Conservation (phyloP, 2,797 vertebrate genomes). For the Novumbra hubbsi region DNA sequence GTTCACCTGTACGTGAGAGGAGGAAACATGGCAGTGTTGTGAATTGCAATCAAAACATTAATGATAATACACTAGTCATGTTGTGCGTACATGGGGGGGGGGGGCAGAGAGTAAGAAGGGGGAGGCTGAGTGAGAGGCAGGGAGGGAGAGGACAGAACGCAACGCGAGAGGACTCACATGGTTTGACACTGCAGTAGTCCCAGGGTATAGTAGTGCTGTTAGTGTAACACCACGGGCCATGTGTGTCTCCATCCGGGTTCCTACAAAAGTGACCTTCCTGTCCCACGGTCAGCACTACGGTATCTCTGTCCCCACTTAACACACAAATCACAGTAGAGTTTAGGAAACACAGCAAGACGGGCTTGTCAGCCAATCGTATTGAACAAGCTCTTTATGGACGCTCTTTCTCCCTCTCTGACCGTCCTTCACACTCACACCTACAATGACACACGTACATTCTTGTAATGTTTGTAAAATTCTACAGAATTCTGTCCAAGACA, state of each 20-base stretch:
- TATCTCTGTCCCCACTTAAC: constrained; percentile 63
- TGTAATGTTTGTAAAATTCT: constrained; percentile 21
- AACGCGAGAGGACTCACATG: constrained; percentile 80
- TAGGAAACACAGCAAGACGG: not conserved
- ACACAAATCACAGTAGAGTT: constrained; percentile 24
- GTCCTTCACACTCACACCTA: constrained; percentile 43
- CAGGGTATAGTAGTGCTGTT: constrained; percentile 88
- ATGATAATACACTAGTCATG: constrained; percentile 31
- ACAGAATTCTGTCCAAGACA: constrained; percentile 31
- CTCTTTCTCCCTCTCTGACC: constrained; percentile 39
- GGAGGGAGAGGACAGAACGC: not conserved
- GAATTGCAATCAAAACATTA: constrained; percentile 22
- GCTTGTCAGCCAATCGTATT: not conserved
- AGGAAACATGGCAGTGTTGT: constrained; percentile 40
- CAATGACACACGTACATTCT: constrained; percentile 21
- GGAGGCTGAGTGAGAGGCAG: constrained; percentile 1
- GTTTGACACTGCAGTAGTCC: constrained; percentile 93
- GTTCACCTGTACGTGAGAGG: constrained; percentile 54
- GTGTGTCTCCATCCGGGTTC: constrained; percentile 95
- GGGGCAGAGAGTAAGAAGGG: not conserved
- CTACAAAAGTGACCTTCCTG: constrained; percentile 90
- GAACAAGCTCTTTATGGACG: constrained; percentile 22
- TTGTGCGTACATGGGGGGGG: not conserved
- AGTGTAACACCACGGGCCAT: constrained; percentile 97
- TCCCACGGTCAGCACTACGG: constrained; percentile 61